Conservation (phyloP, 2,113 vertebrate genomes). For the Mionectes macconnelli region DNA sequence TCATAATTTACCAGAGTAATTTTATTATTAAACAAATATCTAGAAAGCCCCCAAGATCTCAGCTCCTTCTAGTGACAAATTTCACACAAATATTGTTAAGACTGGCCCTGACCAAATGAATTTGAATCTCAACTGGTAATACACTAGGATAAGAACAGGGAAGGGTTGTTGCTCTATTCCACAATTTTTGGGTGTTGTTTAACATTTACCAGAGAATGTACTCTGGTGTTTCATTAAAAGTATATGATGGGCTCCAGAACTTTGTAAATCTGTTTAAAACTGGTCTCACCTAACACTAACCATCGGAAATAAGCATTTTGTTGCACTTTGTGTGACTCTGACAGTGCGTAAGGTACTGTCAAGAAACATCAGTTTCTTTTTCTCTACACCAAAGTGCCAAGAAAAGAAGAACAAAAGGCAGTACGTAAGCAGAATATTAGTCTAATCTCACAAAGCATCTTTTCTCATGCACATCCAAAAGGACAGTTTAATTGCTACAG, state of each 20-base stretch:
- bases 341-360: neutral
- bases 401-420: neutral
- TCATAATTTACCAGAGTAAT: neutral
- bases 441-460: neutral
- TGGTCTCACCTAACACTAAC: neutral
- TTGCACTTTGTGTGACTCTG: neutral
- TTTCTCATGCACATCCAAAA: neutral
- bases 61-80: neutral
- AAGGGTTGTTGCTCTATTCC: neutral
- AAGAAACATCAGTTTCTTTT: neutral
- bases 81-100: neutral
- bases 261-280: neutral
- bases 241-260: neutral
- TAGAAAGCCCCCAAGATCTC: neutral
- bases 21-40: neutral
- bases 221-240: neutral
- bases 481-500: neutral
- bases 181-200: neutral
- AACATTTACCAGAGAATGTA: neutral
- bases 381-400: neutral
- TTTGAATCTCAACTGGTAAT: neutral
- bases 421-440: neutral
- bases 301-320: neutral
- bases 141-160: neutral
- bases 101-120: neutral